Conservation (phyloP, 2,797 vertebrate genomes). For the Lagodon rhomboides region DNA sequence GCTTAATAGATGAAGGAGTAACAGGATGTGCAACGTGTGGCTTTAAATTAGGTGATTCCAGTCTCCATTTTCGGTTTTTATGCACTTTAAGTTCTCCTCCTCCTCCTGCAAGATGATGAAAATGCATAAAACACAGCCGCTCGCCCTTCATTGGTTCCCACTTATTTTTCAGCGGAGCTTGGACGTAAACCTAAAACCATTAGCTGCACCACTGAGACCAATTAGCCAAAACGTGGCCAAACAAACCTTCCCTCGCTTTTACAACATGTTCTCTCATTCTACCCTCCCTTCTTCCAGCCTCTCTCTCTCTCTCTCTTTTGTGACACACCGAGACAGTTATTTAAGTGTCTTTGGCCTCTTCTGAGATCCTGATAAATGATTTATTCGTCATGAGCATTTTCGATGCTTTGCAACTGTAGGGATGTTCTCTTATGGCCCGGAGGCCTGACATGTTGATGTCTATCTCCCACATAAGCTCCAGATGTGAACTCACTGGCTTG, state of each 20-base stretch:
- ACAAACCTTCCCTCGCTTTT: conserved; percentile 61
- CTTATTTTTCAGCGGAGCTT: conserved; percentile 59
- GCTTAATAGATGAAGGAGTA: conserved; percentile 53
- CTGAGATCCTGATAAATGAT: conserved; percentile 38
- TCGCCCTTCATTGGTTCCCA: conserved; percentile 39
- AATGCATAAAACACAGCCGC: conserved; percentile 58
- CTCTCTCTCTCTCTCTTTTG: conserved; percentile 4
- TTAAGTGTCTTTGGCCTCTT: conserved; percentile 46
- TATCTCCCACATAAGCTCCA: conserved; percentile 62
- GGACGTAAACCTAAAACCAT: conserved; percentile 76
- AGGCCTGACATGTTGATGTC: conserved; percentile 51
- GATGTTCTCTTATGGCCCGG: conserved; percentile 37
- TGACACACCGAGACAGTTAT: conserved; percentile 19
- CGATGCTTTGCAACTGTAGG: conserved; percentile 40
- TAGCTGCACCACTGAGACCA: conserved; percentile 75
- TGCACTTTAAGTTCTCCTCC: conserved; percentile 31
- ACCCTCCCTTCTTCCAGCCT: conserved; percentile 9
- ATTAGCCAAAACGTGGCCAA: conserved; percentile 69
- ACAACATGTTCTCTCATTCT: conserved; percentile 46
- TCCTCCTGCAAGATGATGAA: conserved; percentile 55
- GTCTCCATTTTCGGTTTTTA: conserved; percentile 48
- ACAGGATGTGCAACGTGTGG: conserved; percentile 46
- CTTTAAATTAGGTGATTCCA: conserved; percentile 66
- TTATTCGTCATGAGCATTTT: conserved; percentile 39
- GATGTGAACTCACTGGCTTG: conserved; percentile 62